Conservation (phyloP, 2,888 invertebrate species). For the Calameuta idolon region DNA sequence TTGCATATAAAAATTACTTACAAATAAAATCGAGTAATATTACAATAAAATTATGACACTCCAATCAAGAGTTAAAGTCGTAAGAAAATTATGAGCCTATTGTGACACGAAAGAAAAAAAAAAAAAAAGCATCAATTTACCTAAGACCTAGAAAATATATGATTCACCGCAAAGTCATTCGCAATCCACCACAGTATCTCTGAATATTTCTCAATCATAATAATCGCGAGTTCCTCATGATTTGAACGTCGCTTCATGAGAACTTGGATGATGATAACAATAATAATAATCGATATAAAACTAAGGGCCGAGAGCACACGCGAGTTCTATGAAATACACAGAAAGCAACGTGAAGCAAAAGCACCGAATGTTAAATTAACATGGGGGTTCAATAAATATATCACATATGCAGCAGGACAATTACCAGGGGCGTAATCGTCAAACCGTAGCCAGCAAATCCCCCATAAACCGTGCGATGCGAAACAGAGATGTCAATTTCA, state of each 20-base stretch:
- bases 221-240: background rate
- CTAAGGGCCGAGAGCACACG: background rate
- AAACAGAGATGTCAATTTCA: conserved; percentile 57
- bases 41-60: background rate
- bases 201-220: background rate
- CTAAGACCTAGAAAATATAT: background rate
- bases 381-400: background rate
- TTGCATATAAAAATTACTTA: background rate
- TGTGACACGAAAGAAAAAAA: background rate
- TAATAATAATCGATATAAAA: background rate
- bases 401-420: background rate
- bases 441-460: conserved; percentile 9
- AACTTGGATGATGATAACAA: background rate
- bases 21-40: too few relatives aligned
- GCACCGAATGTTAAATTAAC: background rate
- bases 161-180: background rate
- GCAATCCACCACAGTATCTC: background rate
- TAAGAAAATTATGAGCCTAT: background rate
- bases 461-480: conserved; percentile 39
- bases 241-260: background rate
- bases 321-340: background rate
- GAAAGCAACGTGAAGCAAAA: background rate
- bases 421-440: conserved; percentile 6
- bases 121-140: background rate
- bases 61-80: background rate